Evolutionary conservation across 2,888 invertebrate species (phyloP), one percentile per base, ranked within the genome.

Genomic region (Brachycybe producta): DNA sequence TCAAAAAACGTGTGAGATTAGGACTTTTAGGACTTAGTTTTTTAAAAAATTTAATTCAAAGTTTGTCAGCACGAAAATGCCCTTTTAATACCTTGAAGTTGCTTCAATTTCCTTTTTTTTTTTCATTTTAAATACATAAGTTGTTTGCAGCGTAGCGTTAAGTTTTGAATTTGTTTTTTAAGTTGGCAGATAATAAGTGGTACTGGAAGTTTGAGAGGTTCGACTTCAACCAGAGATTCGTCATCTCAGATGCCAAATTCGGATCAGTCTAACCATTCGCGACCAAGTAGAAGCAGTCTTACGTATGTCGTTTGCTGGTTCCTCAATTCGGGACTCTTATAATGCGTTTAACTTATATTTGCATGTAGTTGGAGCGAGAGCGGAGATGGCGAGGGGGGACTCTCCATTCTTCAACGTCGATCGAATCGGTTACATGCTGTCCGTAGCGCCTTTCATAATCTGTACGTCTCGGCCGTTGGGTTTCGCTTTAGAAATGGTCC

Each of bases 111-210:
- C n/a, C n/a, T n/a, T n/a, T n/a, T n/a, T n/a, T n/a, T n/a, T n/a
- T n/a, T n/a, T n/a, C n/a, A n/a, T n/a, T n/a, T n/a, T n/a, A n/a
- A n/a, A n/a, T n/a, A n/a, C n/a, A n/a, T n/a, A n/a, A n/a, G n/a
- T n/a, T n/a, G n/a, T n/a, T n/a, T n/a, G n/a, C n/a, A n/a, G 30
- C 67, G 72, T 43, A 72, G 73, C 55, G 69, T 70, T 40, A 76
- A 76, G 49, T 64, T 64, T 64, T 64, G 51, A 53, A 50, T 19
- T 11, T 21, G 24, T 23, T 28, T 45, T 23, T 59, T 17, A 57
- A 80, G 80, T 58, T 81, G 80, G 80, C 79, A 79, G 63, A 73
- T 80, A 62, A 77, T 80, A 52, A 76, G 77, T 8, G 77, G 75
- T 7, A 75, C 78, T 8, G 81, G 80, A 17, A 80, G 80, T 62